A percentile compares a stretch with the other conserved stretches of the same genome.
These are phyloP conservation scores for Sorex araneus DNA, from an alignment of 2,113 vertebrate species.

Conservation along the genomic window DNA sequence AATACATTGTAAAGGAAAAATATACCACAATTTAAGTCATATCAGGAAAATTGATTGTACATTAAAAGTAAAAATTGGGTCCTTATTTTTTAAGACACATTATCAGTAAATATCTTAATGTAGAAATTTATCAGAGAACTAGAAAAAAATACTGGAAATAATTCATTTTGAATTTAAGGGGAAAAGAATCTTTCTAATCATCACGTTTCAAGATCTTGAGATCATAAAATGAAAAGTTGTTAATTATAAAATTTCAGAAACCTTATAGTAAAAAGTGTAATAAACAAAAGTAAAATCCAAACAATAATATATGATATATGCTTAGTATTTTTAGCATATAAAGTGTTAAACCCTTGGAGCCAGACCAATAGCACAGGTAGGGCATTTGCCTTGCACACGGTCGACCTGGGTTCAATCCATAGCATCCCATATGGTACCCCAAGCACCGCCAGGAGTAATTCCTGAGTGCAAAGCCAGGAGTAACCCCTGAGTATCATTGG, in stretches of 20 bases:
- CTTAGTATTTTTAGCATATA: slow-evolving; percentile 19
- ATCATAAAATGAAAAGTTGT: not conserved
- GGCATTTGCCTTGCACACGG: no score
- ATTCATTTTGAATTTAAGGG: not conserved
- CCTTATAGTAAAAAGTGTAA: not conserved
- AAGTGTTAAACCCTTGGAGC: not conserved
- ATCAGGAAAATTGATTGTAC: slow-evolving; percentile 5
- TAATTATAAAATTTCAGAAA: slow-evolving; percentile 8
- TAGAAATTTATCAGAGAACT: not conserved
- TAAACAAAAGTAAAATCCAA: slow-evolving; percentile 48
- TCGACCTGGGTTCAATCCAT: no score
- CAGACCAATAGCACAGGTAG: no score
- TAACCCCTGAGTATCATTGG: no score
- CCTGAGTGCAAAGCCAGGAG: no score
- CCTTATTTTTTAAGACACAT: not conserved
- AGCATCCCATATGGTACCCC: no score
- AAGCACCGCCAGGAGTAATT: no score
- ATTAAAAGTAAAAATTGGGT: not conserved
- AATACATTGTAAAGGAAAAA: slow-evolving; percentile 34
- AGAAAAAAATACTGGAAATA: not conserved
- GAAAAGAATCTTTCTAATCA: not conserved
- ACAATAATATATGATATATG: not conserved
- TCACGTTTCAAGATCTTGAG: slow-evolving; percentile 33
- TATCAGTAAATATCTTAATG: slow-evolving; percentile 40
- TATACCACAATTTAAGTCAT: not conserved